Evolutionary conservation across 2,888 invertebrate genomes (phyloP).

Genomic region (Atherix ibis): DNA sequence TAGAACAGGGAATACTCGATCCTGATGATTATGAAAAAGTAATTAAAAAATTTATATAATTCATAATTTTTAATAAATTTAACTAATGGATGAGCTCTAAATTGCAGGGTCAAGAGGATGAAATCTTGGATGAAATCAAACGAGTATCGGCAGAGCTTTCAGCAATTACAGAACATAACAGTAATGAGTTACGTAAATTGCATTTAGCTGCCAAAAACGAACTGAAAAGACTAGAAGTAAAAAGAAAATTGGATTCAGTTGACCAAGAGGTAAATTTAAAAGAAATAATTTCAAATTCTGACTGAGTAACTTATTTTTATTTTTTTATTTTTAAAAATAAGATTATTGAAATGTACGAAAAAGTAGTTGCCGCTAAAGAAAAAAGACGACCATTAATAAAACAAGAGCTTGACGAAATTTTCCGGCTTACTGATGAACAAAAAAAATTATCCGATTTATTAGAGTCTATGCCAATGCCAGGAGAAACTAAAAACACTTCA

Average conservation of each 20-base stretch:
- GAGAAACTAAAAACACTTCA: no score
- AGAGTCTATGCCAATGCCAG: constrained; percentile 17
- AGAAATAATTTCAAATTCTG: not conserved
- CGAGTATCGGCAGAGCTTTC: constrained; percentile 70
- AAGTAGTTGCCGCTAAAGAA: constrained; percentile 60
- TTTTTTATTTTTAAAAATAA: constrained; percentile 9
- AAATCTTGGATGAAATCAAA: constrained; percentile 74
- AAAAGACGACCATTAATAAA: constrained; percentile 64
- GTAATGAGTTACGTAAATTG: constrained; percentile 51
- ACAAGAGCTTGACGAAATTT: constrained; percentile 67
- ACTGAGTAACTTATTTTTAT: not conserved
- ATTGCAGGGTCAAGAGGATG: constrained; percentile 51
- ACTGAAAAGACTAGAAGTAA: constrained; percentile 59
- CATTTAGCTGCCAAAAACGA: constrained; percentile 60
- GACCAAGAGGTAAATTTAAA: constrained; percentile 43
- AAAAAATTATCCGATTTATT: constrained; percentile 30
- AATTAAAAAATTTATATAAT: constrained; percentile 18
- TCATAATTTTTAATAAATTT: not conserved
- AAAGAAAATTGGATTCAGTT: constrained; percentile 54
- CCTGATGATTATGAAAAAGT: constrained; percentile 47
- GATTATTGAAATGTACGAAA: constrained; percentile 72
- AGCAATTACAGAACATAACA: constrained; percentile 66
- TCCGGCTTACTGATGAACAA: constrained; percentile 53
- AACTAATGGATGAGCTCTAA: not conserved
- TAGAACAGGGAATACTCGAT: constrained; percentile 72